Percentiles rank a stretch among this genome's conserved stretches.
These are phyloP conservation scores for Drosophila nasuta DNA, from an alignment of 1,140 invertebrate species.

Conservation along the genomic window DNA sequence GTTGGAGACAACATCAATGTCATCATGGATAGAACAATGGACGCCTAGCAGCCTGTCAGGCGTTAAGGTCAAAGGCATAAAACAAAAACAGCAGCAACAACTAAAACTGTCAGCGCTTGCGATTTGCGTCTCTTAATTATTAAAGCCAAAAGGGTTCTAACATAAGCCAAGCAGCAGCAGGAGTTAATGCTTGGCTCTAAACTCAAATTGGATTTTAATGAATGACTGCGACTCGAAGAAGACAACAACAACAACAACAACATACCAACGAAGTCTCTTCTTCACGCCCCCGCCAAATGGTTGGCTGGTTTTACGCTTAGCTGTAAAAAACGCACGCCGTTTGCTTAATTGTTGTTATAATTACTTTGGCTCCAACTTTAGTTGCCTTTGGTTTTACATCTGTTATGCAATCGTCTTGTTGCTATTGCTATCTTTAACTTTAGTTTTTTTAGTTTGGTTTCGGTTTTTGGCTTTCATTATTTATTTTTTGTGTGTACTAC, in stretches of 20 bases:
- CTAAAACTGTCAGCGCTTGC: constrained; percentile 61
- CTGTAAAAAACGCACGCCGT: constrained; percentile 82
- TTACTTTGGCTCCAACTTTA: constrained; percentile 63
- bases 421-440: constrained; percentile 34
- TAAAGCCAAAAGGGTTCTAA: constrained; percentile 12
- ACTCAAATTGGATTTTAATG: constrained; percentile 66
- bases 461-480: constrained; percentile 81
- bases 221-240: constrained; percentile 36
- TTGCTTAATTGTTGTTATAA: constrained; percentile 84
- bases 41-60: constrained; percentile 50
- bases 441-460: constrained; percentile 62
- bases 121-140: constrained; percentile 56
- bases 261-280: not conserved
- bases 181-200: constrained; percentile 35
- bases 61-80: constrained; percentile 82
- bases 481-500: constrained; percentile 32
- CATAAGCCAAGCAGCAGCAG: constrained; percentile 9
- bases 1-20: constrained; percentile 35
- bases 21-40: constrained; percentile 47
- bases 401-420: constrained; percentile 71
- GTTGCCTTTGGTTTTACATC: constrained; percentile 36
- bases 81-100: constrained; percentile 20
- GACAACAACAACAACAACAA: not conserved
- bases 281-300: constrained; percentile 48
- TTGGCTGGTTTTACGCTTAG: constrained; percentile 71